These are phyloP conservation scores for Antigone vipio DNA, from an alignment of 2,113 vertebrate genomes.

Conservation along the genomic window DNA sequence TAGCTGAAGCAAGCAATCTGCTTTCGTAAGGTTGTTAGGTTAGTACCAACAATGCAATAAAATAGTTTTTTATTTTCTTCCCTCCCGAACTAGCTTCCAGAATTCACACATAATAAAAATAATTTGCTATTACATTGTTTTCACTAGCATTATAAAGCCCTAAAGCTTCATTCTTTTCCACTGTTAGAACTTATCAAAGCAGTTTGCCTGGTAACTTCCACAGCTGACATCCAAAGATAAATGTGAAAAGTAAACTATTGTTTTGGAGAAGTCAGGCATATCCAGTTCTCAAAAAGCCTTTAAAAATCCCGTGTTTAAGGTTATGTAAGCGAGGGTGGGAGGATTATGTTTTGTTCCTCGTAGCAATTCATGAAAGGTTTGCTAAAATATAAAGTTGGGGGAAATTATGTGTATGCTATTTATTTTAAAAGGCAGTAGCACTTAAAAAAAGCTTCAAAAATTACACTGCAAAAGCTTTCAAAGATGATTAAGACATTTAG, in stretches of 20 bases:
- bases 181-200: conserved; percentile 37
- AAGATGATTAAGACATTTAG: background rate
- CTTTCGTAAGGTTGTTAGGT: background rate
- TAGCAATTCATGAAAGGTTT: background rate
- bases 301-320: conserved; percentile 35
- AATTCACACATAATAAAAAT: conserved; percentile 14
- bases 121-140: conserved; percentile 28
- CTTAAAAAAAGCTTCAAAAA: background rate
- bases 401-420: background rate
- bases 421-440: background rate
- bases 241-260: conserved; percentile 37
- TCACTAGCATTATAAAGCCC: conserved; percentile 4
- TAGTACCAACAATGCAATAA: background rate
- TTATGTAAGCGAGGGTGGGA: background rate
- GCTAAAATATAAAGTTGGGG: background rate
- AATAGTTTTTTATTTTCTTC: background rate
- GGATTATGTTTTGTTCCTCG: background rate
- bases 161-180: conserved; percentile 39
- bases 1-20: background rate
- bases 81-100: background rate
- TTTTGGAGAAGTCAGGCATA: conserved; percentile 52
- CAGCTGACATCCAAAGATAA: conserved; percentile 49
- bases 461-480: background rate
- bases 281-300: conserved; percentile 15
- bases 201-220: conserved; percentile 43